These are phyloP conservation scores for Eupelmus urozonus DNA, from an alignment of 2,888 invertebrate genomes.

Conservation along the genomic window DNA sequence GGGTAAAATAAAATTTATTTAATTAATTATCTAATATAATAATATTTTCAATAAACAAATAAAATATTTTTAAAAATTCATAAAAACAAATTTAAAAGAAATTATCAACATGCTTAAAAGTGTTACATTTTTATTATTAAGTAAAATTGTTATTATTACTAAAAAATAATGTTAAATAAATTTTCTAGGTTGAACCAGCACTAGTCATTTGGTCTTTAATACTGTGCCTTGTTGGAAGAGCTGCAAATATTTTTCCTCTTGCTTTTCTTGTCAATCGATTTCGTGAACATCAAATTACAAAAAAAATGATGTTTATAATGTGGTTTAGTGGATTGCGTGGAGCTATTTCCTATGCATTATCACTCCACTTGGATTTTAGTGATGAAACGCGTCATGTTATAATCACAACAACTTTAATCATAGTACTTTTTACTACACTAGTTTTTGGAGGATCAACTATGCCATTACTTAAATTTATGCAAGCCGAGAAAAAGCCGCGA, in stretches of 20 bases:
- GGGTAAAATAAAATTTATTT: slow-evolving; percentile 79
- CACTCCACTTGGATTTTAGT: slow-evolving; percentile 95
- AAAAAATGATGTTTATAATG: slow-evolving; percentile 99
- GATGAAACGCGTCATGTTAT: slow-evolving; percentile 98
- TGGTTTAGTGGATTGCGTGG: slow-evolving; percentile 99
- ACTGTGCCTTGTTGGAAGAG: slow-evolving; percentile 93
- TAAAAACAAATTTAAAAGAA: slow-evolving; percentile 2
- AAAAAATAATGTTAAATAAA: too few species aligned
- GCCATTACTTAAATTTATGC: slow-evolving; percentile 95
- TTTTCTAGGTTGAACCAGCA: slow-evolving; percentile 83
- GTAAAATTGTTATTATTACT: not conserved
- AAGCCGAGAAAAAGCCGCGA: slow-evolving; percentile 83
- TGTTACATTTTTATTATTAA: not conserved
- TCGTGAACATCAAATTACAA: slow-evolving; percentile 97
- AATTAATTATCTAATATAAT: not conserved
- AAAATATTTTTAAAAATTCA: slow-evolving; percentile 1
- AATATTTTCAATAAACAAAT: not conserved
- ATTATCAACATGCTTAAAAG: not conserved
- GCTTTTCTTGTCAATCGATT: slow-evolving; percentile 96
- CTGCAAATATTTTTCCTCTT: slow-evolving; percentile 97
- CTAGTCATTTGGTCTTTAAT: slow-evolving; percentile 96
- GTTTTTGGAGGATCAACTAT: slow-evolving; percentile 98
- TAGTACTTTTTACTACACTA: slow-evolving; percentile 96
- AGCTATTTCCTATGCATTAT: slow-evolving; percentile 98
- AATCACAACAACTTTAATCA: slow-evolving; percentile 98